Conservation (phyloP, 2,797 vertebrate genomes). For the Mycteria americana region DNA sequence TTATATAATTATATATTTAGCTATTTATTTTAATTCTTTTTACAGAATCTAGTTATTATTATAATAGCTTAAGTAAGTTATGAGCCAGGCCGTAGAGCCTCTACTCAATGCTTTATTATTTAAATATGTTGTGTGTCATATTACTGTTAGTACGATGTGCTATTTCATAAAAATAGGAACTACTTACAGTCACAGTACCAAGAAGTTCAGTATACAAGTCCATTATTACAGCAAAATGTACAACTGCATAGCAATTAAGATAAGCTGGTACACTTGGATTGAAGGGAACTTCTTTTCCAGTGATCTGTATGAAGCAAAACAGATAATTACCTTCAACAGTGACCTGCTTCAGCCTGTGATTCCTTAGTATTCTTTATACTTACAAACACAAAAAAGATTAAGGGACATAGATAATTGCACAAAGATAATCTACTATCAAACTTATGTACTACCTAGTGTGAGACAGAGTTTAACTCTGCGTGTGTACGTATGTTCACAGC, state of each 20-base stretch:
- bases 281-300: conserved; percentile 82
- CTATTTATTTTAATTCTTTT: background rate
- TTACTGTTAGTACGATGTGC: background rate
- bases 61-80: background rate
- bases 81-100: background rate
- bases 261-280: conserved; percentile 68
- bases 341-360: background rate
- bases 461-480: background rate
- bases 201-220: conserved; percentile 82
- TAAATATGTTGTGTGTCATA: background rate
- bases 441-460: background rate
- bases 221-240: conserved; percentile 83
- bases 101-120: background rate
- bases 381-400: background rate
- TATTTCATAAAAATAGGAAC: background rate
- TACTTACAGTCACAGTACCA: conserved; percentile 80
- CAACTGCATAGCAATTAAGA: conserved; percentile 76
- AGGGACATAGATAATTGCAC: background rate
- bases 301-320: conserved; percentile 77
- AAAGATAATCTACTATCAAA: background rate
- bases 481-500: background rate
- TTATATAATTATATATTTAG: background rate
- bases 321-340: background rate
- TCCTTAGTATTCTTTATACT: background rate
- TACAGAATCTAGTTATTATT: background rate